Evolutionary conservation across 2,797 vertebrate genomes (phyloP), one percentile per base, ranked within the genome.

Genomic region (Manis crassicaudata): DNA sequence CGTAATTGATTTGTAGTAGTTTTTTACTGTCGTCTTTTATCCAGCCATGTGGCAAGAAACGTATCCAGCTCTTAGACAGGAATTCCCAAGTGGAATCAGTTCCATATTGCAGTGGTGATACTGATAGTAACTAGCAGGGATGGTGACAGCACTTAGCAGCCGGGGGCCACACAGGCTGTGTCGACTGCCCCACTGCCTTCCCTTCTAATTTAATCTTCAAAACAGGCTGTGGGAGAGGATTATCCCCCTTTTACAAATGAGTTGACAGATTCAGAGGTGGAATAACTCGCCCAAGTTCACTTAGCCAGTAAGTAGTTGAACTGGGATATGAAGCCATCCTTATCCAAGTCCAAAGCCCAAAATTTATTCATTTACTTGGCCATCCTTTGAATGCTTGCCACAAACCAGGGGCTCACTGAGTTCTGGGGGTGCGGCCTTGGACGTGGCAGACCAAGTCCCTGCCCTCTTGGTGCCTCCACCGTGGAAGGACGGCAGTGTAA

Each of bases 381-480:
- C 27, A 70, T 17, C 37, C 3, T 29, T 35, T 27, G 54, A 3
- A 7, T 46, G 35, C 56, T 40, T 56, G 32, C 52, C 67, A 5
- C 0, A 8, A 65, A 40, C 56, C n/a, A 0, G 9, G 54, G 60
- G 50, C 70, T 83, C 2, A 1, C 73, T 27, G 3, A 9, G 23
- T 14, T 0, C 37, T 18, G 4, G 52, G 72, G 27, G 18, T 29
- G 9, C 0, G 0, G 72, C 43, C 50, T 65, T 25, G 8, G 80
- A 32, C 13, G 0, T 29, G 11, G n/a, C 23, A 29, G 13, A 4
- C 52, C 46, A 43, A 0, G 17, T 8, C 21, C 60, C 32, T 2
- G n/a, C 58, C 35, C 10, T 20, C 6, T 2, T 0, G 14, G 43
- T 1, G 0, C 5, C 1, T 17, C 60, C 11, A 0, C 7, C 3